phyloP scores from a whole-genome alignment of 1,140 invertebrate species.

The Caenorhabditis inopinata region DNA sequence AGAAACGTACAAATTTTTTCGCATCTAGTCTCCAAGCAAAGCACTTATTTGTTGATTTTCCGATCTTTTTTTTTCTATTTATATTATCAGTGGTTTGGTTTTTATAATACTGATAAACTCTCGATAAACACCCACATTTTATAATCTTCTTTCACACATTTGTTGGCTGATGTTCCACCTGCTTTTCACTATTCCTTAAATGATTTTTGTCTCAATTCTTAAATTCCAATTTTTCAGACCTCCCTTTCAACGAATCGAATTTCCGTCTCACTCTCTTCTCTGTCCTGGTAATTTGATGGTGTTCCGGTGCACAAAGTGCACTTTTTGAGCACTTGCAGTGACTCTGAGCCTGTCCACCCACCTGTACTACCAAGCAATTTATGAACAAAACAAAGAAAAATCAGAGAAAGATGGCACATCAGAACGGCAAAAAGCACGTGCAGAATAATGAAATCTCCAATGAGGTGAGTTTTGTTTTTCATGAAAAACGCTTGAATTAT shows the following conservation, averaged over 20 bases:
- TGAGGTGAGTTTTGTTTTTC: background rate
- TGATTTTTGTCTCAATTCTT: background rate
- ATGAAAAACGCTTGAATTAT: no score
- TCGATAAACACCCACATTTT: constrained; percentile 24
- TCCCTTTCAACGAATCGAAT: background rate
- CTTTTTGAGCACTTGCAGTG: background rate
- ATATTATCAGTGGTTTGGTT: background rate
- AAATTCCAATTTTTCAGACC: background rate
- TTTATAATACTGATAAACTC: background rate
- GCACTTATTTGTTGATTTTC: background rate
- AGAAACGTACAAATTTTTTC: no score
- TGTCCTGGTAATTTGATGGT: background rate
- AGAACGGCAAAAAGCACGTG: constrained; percentile 11
- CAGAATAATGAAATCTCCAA: background rate
- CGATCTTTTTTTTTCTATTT: background rate
- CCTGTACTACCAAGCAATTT: background rate
- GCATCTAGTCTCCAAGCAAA: no score
- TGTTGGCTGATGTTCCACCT: background rate
- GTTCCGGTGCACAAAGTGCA: background rate
- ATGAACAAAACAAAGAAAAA: constrained; percentile 25
- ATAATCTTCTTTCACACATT: background rate
- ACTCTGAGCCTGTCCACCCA: background rate
- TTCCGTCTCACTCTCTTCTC: background rate
- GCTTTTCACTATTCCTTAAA: background rate
- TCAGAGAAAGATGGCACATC: constrained; percentile 15